Base-by-base conservation (phyloP, 2,888 invertebrate genomes). In the Catotricha subobsoleta region DNA sequence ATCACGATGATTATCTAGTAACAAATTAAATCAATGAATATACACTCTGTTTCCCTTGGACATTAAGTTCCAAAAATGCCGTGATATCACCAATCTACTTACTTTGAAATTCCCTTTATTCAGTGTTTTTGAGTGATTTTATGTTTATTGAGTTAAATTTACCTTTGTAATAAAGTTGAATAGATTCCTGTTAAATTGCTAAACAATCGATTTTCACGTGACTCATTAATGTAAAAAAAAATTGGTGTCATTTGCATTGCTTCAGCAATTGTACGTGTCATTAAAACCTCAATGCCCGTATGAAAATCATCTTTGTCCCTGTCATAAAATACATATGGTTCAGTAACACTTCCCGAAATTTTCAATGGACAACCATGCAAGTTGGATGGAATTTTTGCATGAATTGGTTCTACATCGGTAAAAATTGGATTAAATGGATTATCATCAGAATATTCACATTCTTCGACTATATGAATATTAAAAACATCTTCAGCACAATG, bases 331-430 rank as follows among this genome's bases (percentile, higher is more conserved):
- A 34, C 33, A 42, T 57, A 62, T 0, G 62, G 62, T 37, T 59
- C 59, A 57, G 56, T 58, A 4, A 58, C 49, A 16, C 58, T 52
- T 42, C 54, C 56, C 10, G 54, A 53, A 1, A 55, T 58, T 3
- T 48, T 48, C n/a, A 62, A 43, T 2, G 55, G 53, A 44, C 62
- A 62, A 10, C 54, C 54, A 44, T 56, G 55, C 18, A 62, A 49
- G 42, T 58, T 52, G 3, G 48, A 49, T 0, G 62, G 62, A 35
- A 62, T 53, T 42, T 61, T 62, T 42, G 27, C 9, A 7, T n/a
- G 12, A 3, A 23, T 8, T 16, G 2, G 2, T 9, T 40, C 15
- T 2, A 30, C 19, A 2, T 34, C 13, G 4, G 29, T 36, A 41
- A 40, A 33, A 10, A 16, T 6, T 8, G 29, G 30, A 16, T 30